phyloP scores from a whole-genome alignment of 1,140 invertebrate genomes.

The Danaus plexippus region DNA sequence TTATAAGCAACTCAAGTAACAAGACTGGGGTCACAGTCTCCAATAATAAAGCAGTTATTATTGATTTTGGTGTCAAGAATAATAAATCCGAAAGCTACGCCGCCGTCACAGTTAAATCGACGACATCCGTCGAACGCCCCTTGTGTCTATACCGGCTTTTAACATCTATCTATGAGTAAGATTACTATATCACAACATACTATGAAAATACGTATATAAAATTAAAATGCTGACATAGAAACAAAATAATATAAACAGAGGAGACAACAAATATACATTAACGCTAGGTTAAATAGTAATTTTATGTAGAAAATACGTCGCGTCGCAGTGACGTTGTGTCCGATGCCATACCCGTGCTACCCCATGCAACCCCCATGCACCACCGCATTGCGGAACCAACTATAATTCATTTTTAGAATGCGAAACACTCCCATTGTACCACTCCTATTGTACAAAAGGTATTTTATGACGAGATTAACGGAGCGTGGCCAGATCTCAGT shows the following conservation, averaged over 20 bases:
- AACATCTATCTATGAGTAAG: conserved; percentile 13
- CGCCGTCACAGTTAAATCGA: conserved; percentile 54
- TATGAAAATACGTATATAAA: not conserved
- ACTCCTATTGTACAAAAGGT: conserved; percentile 49
- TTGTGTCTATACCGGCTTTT: conserved; percentile 17
- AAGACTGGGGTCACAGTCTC: conserved; percentile 13
- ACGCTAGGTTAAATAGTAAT: no score
- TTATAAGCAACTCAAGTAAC: not conserved
- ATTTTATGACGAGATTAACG: conserved; percentile 50
- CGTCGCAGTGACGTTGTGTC: not conserved
- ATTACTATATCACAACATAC: conserved; percentile 7
- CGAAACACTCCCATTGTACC: conserved; percentile 50
- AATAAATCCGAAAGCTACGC: conserved; percentile 52
- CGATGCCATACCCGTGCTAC: conserved; percentile 9
- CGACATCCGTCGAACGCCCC: conserved; percentile 56
- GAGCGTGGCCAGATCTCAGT: conserved; percentile 25
- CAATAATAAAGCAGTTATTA: conserved; percentile 60
- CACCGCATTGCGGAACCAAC: conserved; percentile 62
- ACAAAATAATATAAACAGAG: no score
- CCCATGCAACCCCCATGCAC: conserved; percentile 63
- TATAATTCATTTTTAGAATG: conserved; percentile 64
- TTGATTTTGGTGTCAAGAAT: conserved; percentile 63
- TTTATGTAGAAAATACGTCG: not conserved
- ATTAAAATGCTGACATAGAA: no score
- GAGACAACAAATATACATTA: no score